Conservation (phyloP, 2,888 invertebrate genomes). For the Epicampocera succincta region DNA sequence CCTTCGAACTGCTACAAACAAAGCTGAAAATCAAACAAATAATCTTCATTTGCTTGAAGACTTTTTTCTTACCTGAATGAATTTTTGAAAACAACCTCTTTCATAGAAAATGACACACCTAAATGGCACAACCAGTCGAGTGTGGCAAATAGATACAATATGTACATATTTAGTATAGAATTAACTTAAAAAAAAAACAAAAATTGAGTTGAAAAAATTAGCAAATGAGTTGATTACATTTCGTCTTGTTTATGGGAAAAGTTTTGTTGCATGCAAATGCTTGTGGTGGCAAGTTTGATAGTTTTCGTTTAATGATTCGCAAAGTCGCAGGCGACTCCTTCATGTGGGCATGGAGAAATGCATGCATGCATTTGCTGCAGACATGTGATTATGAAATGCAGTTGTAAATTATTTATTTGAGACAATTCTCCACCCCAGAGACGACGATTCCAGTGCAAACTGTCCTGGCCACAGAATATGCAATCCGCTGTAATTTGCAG, state of each 20-base stretch:
- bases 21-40: constrained; percentile 12
- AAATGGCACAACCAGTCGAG: constrained; percentile 68
- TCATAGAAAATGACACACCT: constrained; percentile 72
- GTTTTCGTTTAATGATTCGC: neutral
- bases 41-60: constrained; percentile 22
- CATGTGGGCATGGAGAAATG: constrained; percentile 21
- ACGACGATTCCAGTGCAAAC: neutral
- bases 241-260: constrained; percentile 14
- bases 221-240: constrained; percentile 10
- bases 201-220: constrained; percentile 19
- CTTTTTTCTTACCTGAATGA: constrained; percentile 47
- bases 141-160: constrained; percentile 51
- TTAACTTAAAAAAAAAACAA: constrained; percentile 13
- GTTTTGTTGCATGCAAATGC: constrained; percentile 33
- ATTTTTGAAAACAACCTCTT: constrained; percentile 35
- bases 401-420: constrained; percentile 32
- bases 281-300: constrained; percentile 11
- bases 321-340: neutral
- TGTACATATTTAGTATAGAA: constrained; percentile 1
- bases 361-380: constrained; percentile 5
- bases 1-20: neutral
- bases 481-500: neutral
- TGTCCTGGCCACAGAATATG: neutral
- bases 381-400: constrained; percentile 36
- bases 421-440: constrained; percentile 37